These are phyloP conservation scores for Paedocypris micromegethes DNA, from an alignment of 2,797 vertebrate species.

Conservation along the genomic window DNA sequence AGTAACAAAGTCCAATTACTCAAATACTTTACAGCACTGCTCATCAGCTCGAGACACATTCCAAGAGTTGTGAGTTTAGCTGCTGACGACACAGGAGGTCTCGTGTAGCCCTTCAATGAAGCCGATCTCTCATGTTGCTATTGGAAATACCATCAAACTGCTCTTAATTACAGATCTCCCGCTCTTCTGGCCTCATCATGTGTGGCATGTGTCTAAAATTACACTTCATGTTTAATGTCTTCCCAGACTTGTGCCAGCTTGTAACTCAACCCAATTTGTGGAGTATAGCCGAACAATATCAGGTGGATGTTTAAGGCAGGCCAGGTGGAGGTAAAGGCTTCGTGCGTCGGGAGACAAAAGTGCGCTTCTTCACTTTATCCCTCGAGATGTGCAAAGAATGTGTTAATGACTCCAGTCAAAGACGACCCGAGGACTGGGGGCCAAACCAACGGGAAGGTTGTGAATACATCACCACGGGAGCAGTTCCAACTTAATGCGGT, in stretches of 20 bases:
- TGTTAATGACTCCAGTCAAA: conserved; percentile 58
- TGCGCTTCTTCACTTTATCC: conserved; percentile 43
- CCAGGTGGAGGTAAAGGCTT: conserved; percentile 48
- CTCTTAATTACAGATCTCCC: conserved; percentile 61
- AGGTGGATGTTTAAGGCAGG: conserved; percentile 58
- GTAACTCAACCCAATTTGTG: conserved; percentile 59
- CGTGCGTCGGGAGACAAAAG: conserved; percentile 53
- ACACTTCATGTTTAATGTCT: conserved; percentile 58
- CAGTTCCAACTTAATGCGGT: conserved; percentile 55
- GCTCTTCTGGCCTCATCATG: conserved; percentile 60
- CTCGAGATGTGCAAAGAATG: conserved; percentile 63
- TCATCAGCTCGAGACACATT: conserved; percentile 29
- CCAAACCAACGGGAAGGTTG: conserved; percentile 50
- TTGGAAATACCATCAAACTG: conserved; percentile 63
- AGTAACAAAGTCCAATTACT: too few species aligned
- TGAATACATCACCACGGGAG: conserved; percentile 43
- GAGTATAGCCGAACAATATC: conserved; percentile 55
- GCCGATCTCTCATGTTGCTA: conserved; percentile 58
- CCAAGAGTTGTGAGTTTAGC: conserved; percentile 38
- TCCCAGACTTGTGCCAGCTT: conserved; percentile 60
- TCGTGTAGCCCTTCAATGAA: conserved; percentile 49
- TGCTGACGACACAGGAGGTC: conserved; percentile 57
- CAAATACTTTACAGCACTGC: too few species aligned
- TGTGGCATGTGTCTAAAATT: conserved; percentile 67
- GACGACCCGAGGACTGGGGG: conserved; percentile 39